These are phyloP conservation scores for Corythaixoides concolor DNA, from an alignment of 2,113 vertebrate genomes.

Conservation along the genomic window DNA sequence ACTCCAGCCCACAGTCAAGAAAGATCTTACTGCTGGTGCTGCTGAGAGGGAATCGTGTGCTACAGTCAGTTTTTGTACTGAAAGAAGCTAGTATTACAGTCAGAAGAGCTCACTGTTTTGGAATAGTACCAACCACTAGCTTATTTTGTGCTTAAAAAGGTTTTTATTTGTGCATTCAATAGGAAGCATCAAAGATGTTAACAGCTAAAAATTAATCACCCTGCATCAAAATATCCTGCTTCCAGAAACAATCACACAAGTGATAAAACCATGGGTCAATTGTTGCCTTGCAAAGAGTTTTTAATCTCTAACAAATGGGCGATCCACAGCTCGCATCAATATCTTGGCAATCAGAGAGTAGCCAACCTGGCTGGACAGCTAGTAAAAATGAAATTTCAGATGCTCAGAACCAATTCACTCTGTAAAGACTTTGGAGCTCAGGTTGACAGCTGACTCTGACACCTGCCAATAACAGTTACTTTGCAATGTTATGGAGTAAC, in stretches of 20 bases:
- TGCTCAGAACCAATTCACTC: not conserved
- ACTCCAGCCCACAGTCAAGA: not conserved
- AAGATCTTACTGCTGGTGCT: not conserved
- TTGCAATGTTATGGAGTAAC: not conserved
- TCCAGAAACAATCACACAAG: not conserved
- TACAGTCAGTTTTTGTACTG: not conserved
- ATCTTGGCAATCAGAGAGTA: not conserved
- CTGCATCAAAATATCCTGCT: not conserved
- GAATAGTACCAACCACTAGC: not conserved
- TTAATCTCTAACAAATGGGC: not conserved
- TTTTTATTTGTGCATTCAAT: not conserved
- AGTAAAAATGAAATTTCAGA: not conserved
- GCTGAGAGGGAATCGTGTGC: not conserved
- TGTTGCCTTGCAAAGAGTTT: not conserved
- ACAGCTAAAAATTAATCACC: conserved; percentile 2
- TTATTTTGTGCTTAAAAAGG: not conserved
- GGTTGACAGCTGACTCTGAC: not conserved
- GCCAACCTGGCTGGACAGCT: not conserved
- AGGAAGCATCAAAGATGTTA: not conserved
- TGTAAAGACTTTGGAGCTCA: not conserved
- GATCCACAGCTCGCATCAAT: not conserved
- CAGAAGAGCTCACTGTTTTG: not conserved
- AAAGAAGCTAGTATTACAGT: not conserved
- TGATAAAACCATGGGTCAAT: not conserved
- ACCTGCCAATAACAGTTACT: not conserved